Base-by-base conservation (phyloP, 2,113 vertebrate species). In the Pelvicachromis taeniatus region DNA sequence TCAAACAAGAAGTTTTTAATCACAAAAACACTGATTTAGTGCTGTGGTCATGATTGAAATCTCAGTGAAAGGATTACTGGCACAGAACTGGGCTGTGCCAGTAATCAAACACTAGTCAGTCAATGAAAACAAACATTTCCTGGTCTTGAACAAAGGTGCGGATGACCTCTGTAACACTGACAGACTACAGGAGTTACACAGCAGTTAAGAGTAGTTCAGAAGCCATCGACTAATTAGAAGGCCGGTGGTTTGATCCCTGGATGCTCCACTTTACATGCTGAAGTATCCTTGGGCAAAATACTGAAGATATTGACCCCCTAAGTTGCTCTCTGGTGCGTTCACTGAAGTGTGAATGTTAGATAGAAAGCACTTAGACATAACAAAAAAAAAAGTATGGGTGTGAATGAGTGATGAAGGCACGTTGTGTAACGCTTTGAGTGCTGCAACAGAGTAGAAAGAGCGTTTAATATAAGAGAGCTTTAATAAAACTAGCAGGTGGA, bases 201-300 rank as follows among this genome's bases (percentile, higher is more conserved):
- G 59, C 59, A 13, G 7, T 21, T 3, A 63, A 38, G 59, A 63
- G 19, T 38, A 63, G 33, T 21, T 63, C 33, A 21, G 59, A 63
- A 38, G 11, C 59, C 59, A 13, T 21, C 2, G 2, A 8, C 33
- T 21, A 63, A 63, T 63, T 63, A 21, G 59, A 63, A 13, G 19
- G 19, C 1, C 0, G 59, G 0, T 63, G 33, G 35, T 63, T 63
- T 63, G 59, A 63, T 11, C 19, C 19, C 2, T 0, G 59, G 59
- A 33, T 0, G 59, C 19, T 63, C 59, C 59, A 38, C 59, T 63
- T 63, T 21, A 38, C 33, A 63, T 63, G 59, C 59, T 33, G 35
- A 38, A 21, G 11, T 2, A 63, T 63, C 33, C 59, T 38, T 63
- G 33, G 59, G 59, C 59, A 63, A 63, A 63, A 63, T 13, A 38